Base-by-base conservation (phyloP, 2,888 invertebrate genomes). In the Habroteleia sp. region DNA sequence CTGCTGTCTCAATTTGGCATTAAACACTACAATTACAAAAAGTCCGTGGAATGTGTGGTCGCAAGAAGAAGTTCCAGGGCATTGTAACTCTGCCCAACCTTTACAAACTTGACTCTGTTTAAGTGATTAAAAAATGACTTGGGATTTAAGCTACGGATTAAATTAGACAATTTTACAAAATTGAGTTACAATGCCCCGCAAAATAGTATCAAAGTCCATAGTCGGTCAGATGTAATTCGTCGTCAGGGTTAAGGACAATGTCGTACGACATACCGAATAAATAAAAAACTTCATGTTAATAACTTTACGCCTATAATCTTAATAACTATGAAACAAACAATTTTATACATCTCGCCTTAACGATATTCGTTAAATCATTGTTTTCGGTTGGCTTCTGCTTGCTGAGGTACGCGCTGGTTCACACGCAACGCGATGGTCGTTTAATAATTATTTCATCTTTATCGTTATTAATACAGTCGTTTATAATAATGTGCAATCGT, bases 321-420 rank as follows among this genome's bases (percentile, higher is more conserved):
- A 82, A 77, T 42, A 77, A 80, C 80, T 80, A 83, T 60, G 72
- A 80, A 82, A 82, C 79, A 78, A 83, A 82, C 77, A 79, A 81
- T 83, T 84, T 83, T 83, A 80, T 83, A 82, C 83, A 83, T 74
- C 80, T 79, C 78, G 77, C 66, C 68, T 74, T 75, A 62, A 60
- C 74, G 42, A 37, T 65, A 54, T 31, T 50, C 56, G 60, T 23
- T 25, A 44, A 65, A 16, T 65, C 27, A 35, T 52, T 35, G 14
- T 20, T 31, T 27, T 7, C 13, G 27, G 35, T 48, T 46, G 60
- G 60, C 46, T 46, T 60, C 37, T 37, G 46, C 20, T 46, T 17
- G 31, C 3, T 16, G 37, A 60, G 58, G 16, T 60, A 27, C 25
- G 41, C 41, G 31, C 6, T 16, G 10, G 13, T 31, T 7, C 29